A percentile compares a stretch with the other conserved stretches of the same genome.
Conservation (phyloP, 2,113 vertebrate species). For the Daphoenositta chrysoptera region DNA sequence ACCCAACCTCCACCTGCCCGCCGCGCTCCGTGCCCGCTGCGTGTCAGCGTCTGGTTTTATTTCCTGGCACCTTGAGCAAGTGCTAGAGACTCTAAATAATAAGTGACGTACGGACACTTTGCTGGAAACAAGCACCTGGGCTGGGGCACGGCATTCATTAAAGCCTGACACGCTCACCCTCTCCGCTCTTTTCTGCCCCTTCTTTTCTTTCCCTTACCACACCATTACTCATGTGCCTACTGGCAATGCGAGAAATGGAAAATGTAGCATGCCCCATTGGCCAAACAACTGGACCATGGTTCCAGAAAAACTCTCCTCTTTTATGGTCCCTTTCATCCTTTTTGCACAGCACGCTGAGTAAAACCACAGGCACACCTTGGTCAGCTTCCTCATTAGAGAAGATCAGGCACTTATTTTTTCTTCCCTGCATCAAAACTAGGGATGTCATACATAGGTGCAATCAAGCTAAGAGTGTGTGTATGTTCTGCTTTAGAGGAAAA, state of each 20-base stretch:
- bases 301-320: conserved; percentile 33
- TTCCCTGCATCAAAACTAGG: neutral
- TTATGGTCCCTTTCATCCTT: conserved; percentile 48
- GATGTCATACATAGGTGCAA: neutral
- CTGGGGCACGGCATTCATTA: conserved; percentile 10
- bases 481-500: neutral
- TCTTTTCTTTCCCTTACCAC: conserved; percentile 3
- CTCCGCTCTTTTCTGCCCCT: neutral
- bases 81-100: conserved; percentile 26
- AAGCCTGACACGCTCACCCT: neutral
- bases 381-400: conserved; percentile 27
- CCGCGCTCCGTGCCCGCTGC: conserved; percentile 18
- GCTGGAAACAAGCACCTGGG: conserved; percentile 56
- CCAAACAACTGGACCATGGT: conserved; percentile 47
- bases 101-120: conserved; percentile 11
- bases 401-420: neutral
- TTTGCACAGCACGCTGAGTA: conserved; percentile 6
- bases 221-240: conserved; percentile 30
- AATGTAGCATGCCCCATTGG: conserved; percentile 25
- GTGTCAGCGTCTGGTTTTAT: conserved; percentile 59
- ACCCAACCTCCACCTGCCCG: conserved; percentile 68
- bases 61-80: conserved; percentile 57
- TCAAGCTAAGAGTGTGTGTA: neutral
- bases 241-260: conserved; percentile 31
- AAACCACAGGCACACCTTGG: conserved; percentile 54